Evolutionary conservation across 2,113 vertebrate genomes (phyloP).

Genomic region (Odocoileus virginianus): DNA sequence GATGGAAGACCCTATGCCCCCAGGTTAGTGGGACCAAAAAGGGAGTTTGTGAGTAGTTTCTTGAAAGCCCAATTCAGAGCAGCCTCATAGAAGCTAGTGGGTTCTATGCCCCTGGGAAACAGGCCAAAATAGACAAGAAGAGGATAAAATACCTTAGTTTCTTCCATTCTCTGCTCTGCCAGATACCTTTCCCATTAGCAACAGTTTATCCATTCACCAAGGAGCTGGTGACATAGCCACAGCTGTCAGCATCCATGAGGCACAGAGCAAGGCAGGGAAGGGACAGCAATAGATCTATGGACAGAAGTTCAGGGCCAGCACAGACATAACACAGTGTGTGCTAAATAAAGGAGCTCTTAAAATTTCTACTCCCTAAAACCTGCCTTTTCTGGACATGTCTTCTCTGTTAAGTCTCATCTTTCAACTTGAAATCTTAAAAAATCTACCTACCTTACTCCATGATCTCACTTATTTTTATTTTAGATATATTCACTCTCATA

Average conservation of each 20-base stretch:
- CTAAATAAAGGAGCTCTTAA: too few species aligned
- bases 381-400: not conserved
- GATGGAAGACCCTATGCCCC: too few species aligned
- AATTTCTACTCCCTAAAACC: not conserved
- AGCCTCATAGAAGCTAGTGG: not conserved
- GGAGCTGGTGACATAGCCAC: not conserved
- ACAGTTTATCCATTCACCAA: not conserved
- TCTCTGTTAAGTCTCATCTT: not conserved
- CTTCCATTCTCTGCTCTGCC: not conserved
- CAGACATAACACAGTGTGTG: not conserved
- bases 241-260: not conserved
- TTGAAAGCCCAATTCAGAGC: not conserved
- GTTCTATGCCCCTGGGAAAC: not conserved
- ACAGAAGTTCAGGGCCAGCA: not conserved
- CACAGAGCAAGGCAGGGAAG: not conserved
- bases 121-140: not conserved
- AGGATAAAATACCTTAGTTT: not conserved
- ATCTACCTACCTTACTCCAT: not conserved
- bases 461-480: not conserved
- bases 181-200: not conserved
- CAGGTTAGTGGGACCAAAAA: too few species aligned
- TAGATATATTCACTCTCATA: not conserved
- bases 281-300: too few species aligned
- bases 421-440: not conserved
- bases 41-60: not conserved